Percentiles rank a stretch among this genome's conserved stretches.
Evolutionary conservation across 2,113 vertebrate species (phyloP).

Genomic region (Oxyruncus cristatus): DNA sequence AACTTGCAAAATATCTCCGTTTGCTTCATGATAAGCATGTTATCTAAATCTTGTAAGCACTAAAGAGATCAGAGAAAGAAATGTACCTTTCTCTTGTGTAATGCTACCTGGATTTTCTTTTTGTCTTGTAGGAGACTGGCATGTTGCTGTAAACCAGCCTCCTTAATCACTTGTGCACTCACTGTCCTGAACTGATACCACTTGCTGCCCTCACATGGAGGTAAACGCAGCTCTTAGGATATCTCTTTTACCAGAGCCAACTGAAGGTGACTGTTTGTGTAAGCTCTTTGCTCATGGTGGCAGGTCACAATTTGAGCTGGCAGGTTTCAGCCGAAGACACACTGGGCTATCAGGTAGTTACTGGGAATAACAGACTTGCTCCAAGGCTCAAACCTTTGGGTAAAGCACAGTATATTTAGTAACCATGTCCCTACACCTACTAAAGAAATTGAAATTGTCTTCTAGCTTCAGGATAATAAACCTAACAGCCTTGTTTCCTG

Average conservation of each 20-base stretch:
- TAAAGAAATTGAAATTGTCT: neutral
- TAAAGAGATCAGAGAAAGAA: constrained; percentile 63
- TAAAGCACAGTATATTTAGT: constrained; percentile 12
- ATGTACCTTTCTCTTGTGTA: constrained; percentile 67
- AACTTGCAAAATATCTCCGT: constrained; percentile 55
- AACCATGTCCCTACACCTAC: neutral
- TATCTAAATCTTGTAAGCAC: constrained; percentile 58
- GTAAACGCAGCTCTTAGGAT: neutral
- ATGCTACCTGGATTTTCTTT: constrained; percentile 55
- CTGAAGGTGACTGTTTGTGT: neutral
- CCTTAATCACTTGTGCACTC: neutral
- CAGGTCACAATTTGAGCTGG: neutral
- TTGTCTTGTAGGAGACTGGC: neutral
- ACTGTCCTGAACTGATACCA: neutral
- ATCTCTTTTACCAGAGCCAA: neutral
- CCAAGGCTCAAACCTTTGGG: neutral
- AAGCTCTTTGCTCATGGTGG: neutral
- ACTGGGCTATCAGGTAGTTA: neutral
- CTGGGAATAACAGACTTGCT: neutral
- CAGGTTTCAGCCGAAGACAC: neutral
- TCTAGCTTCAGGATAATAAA: constrained; percentile 24
- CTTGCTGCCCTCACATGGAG: neutral
- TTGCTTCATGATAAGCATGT: constrained; percentile 45
- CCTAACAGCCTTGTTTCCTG: constrained; percentile 27
- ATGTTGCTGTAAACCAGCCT: neutral